phyloP scores from a whole-genome alignment of 2,888 invertebrate species.

The Noctua pronuba region DNA sequence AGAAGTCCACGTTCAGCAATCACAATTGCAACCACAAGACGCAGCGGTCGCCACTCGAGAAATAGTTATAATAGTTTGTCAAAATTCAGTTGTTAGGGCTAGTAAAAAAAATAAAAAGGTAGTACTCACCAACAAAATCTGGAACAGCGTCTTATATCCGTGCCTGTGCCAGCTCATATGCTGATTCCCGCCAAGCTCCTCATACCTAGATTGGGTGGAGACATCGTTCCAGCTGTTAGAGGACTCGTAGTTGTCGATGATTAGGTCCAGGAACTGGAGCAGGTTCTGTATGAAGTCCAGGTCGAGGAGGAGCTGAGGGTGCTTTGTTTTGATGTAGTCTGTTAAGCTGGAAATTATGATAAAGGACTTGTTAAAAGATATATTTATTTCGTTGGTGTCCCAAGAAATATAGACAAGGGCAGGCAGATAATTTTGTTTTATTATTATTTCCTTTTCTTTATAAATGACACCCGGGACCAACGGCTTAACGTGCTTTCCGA shows the following conservation, averaged over 20 bases:
- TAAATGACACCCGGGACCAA: no score
- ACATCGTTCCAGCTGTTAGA: conserved; percentile 80
- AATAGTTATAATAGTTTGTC: no score
- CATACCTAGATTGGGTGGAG: conserved; percentile 69
- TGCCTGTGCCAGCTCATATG: conserved; percentile 77
- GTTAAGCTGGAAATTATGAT: conserved; percentile 66
- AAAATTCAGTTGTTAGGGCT: no score
- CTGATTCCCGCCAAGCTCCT: conserved; percentile 74
- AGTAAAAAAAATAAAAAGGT: not conserved
- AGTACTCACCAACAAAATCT: conserved; percentile 71
- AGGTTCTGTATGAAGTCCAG: conserved; percentile 73
- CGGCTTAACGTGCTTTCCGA: no score
- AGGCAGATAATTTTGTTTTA: no score
- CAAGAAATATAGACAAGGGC: no score
- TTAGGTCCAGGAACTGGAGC: conserved; percentile 71
- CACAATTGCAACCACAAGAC: no score
- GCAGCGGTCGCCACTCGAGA: no score
- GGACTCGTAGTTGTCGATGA: conserved; percentile 75
- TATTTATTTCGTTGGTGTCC: no score
- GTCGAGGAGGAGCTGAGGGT: conserved; percentile 70
- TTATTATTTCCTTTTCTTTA: no score
- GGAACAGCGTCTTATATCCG: conserved; percentile 79
- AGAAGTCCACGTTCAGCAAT: no score
- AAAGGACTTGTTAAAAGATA: not conserved
- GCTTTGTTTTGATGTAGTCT: conserved; percentile 69